phyloP scores from a whole-genome alignment of 2,797 vertebrate species.

The Hozukius guyotensis region DNA sequence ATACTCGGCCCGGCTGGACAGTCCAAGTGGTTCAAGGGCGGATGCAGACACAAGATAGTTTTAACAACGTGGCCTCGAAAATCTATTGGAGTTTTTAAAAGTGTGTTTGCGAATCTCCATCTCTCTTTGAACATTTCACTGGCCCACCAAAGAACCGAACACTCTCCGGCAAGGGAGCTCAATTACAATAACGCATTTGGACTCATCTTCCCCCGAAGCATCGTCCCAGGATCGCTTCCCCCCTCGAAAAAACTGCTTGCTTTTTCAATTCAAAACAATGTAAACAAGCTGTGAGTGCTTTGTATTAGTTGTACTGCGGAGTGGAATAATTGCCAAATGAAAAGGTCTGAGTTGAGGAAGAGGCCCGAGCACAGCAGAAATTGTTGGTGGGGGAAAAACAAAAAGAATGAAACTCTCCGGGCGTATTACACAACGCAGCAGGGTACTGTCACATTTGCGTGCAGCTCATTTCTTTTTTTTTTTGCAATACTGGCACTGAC shows the following conservation, averaged over 20 bases:
- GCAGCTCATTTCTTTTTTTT: conserved; percentile 59
- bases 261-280: conserved; percentile 33
- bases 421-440: conserved; percentile 70
- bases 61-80: conserved; percentile 22
- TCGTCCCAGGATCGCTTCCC: neutral
- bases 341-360: conserved; percentile 38
- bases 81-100: conserved; percentile 9
- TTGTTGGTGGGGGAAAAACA: neutral
- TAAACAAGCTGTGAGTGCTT: conserved; percentile 45
- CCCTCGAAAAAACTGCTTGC: neutral
- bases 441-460: conserved; percentile 65
- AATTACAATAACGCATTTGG: conserved; percentile 9
- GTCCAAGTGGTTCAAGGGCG: conserved; percentile 61
- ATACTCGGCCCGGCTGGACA: conserved; percentile 46
- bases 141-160: conserved; percentile 15
- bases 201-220: neutral
- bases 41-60: neutral
- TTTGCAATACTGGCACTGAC: conserved; percentile 39
- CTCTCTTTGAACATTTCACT: neutral
- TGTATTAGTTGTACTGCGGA: conserved; percentile 26
- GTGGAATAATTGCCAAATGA: conserved; percentile 38
- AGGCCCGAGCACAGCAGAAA: conserved; percentile 34
- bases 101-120: neutral
- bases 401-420: conserved; percentile 48
- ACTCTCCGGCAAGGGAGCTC: neutral